These are phyloP conservation scores for Xestia ashworthii DNA, from an alignment of 2,888 invertebrate species.

Conservation along the genomic window DNA sequence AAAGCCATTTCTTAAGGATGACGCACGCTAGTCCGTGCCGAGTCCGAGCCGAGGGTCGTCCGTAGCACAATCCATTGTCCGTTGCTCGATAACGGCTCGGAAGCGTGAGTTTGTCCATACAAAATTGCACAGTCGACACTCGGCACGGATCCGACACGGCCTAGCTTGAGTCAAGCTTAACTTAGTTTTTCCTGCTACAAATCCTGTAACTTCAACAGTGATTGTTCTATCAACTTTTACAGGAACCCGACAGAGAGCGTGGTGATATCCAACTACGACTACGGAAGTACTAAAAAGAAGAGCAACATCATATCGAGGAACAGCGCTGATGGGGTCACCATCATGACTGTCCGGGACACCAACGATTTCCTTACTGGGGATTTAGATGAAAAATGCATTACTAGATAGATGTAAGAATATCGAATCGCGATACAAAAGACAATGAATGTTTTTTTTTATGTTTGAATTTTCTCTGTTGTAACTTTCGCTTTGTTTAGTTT, in stretches of 20 bases:
- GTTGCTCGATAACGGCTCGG: no score
- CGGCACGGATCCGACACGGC: no score
- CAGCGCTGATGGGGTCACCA: slow-evolving; percentile 86
- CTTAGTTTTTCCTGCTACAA: background rate
- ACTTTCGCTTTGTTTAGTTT: slow-evolving; percentile 16
- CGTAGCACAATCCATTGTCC: no score
- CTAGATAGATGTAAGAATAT: slow-evolving; percentile 73
- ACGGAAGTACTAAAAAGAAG: slow-evolving; percentile 88
- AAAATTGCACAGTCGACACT: no score
- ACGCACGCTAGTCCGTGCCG: no score
- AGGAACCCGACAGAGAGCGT: slow-evolving; percentile 89
- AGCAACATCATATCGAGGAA: slow-evolving; percentile 84
- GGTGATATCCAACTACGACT: slow-evolving; percentile 89
- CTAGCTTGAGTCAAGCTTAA: background rate
- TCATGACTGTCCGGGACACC: slow-evolving; percentile 83
- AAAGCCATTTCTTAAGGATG: background rate
- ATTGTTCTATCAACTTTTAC: slow-evolving; percentile 81
- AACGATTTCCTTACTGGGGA: slow-evolving; percentile 82
- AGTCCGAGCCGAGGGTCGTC: no score
- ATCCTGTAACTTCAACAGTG: slow-evolving; percentile 71
- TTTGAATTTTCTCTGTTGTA: slow-evolving; percentile 22
- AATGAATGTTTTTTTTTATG: slow-evolving; percentile 34
- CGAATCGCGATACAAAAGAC: slow-evolving; percentile 47
- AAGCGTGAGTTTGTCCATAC: no score
- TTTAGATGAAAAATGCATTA: slow-evolving; percentile 80